Evolutionary conservation across 2,797 vertebrate genomes (phyloP).

Genomic region (Galagoides demidoff): DNA sequence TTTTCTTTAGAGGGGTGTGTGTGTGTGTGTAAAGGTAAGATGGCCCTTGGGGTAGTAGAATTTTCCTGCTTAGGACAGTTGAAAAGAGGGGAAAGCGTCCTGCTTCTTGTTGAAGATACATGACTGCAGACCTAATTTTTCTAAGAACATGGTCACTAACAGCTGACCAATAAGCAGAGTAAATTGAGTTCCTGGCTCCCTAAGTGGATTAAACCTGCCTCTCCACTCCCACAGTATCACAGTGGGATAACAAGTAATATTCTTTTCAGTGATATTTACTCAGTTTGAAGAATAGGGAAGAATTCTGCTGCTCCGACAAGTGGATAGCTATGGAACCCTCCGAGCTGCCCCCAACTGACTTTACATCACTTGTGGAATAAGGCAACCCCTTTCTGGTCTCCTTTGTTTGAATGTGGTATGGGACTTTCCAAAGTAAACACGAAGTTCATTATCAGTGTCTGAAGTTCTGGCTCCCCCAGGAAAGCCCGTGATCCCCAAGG

Average conservation of each 20-base stretch:
- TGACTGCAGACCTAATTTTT: not conserved
- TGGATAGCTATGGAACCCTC: not conserved
- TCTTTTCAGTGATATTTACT: slow-evolving; percentile 30
- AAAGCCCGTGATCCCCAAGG: not conserved
- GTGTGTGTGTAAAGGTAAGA: slow-evolving; percentile 39
- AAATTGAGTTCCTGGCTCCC: not conserved
- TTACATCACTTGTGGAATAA: not conserved
- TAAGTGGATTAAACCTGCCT: not conserved
- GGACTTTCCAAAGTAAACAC: not conserved
- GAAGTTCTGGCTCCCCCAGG: not conserved
- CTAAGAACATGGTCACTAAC: not conserved
- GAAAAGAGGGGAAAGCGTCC: slow-evolving; percentile 35
- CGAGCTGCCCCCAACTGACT: not conserved
- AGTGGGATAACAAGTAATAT: not conserved
- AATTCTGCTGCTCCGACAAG: not conserved
- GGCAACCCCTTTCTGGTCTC: not conserved
- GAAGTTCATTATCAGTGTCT: not conserved
- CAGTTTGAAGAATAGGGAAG: not conserved
- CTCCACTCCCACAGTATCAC: not conserved
- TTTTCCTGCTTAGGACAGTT: slow-evolving; percentile 56
- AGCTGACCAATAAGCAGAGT: not conserved
- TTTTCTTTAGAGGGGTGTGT: slow-evolving; percentile 48
- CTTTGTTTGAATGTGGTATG: not conserved
- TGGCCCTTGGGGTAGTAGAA: not conserved
- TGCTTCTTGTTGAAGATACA: slow-evolving; percentile 52